Evolutionary conservation across 1,140 invertebrate genomes (phyloP), one percentile per base, ranked within the genome.

Genomic region (Gonioctena quinquepunctata): DNA sequence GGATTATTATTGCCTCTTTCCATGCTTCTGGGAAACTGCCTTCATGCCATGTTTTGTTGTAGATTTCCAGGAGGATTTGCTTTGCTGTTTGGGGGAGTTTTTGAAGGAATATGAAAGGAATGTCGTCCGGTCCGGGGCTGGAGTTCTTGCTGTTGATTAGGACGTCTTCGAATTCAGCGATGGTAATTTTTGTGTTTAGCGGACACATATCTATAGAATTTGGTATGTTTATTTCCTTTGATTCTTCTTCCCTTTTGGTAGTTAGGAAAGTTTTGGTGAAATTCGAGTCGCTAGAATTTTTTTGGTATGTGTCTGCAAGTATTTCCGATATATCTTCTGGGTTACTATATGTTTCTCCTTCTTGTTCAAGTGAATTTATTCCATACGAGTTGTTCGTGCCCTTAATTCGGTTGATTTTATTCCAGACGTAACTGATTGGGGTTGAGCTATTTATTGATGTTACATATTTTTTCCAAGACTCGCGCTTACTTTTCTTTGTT

Each of bases 1-100:
- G 68, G 3, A 70, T 21, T 7, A 70, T 59, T 22, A 65, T 65
- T 11, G 62, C 16, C 28, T 70, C 26, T 42, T 27, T 25, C 61
- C 60, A 70, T 64, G 18, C 11, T 16, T 27, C 52, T 33, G 66
- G 66, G n/a, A 42, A 59, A n/a, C 11, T 19, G 4, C 50, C 5
- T 2, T 22, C 18, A 33, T 4, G 22, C 25, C 48, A 64, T 6
- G 33, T 25, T 21, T 25, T 59, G 22, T 59, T 59, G 16, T 23
- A 59, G n/a, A 59, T 22, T n/a, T 21, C 23, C 19, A 59, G 19
- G n/a, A 59, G 22, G n/a, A 11, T 22, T 25, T n/a, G 56, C 4
- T 59, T 59, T 22, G 25, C 27, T 13, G 23, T 16, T 11, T 11
- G 28, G 26, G 61, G 25, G 13, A 64, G 25, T 16, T 70, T 64